Conservation (phyloP, 2,888 invertebrate genomes). For the Cheilosia soror region DNA sequence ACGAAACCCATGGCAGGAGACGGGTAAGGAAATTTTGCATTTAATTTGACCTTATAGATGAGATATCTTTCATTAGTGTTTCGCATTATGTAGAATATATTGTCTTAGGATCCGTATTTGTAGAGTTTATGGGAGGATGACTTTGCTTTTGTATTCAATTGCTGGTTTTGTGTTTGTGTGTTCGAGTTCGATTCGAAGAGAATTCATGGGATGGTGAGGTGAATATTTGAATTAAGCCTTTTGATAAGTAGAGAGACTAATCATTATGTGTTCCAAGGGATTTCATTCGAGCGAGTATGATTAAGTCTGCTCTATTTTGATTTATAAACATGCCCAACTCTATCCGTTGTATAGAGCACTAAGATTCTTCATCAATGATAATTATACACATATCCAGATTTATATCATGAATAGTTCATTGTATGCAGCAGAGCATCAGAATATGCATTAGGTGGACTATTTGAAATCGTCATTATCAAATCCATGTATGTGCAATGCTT, state of each 20-base stretch:
- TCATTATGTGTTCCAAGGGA: slow-evolving; percentile 49
- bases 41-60: slow-evolving; percentile 75
- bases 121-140: slow-evolving; percentile 37
- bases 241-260: slow-evolving; percentile 54
- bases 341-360: not conserved
- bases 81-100: slow-evolving; percentile 43
- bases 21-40: slow-evolving; percentile 64
- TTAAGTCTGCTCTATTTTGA: slow-evolving; percentile 49
- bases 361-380: too few species aligned
- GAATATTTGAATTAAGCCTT: slow-evolving; percentile 63
- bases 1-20: slow-evolving; percentile 35
- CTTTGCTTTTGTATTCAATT: slow-evolving; percentile 36
- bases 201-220: slow-evolving; percentile 25
- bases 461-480: too few species aligned
- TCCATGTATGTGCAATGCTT: too few species aligned
- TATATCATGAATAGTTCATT: too few species aligned
- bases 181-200: slow-evolving; percentile 22
- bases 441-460: too few species aligned
- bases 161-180: slow-evolving; percentile 20
- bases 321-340: slow-evolving; percentile 39
- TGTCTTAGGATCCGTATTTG: slow-evolving; percentile 60
- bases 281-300: slow-evolving; percentile 51
- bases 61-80: slow-evolving; percentile 72
- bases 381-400: too few species aligned
- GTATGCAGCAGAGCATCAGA: too few species aligned